These are phyloP conservation scores for Macquaria australasica DNA, from an alignment of 2,113 vertebrate species.

Conservation along the genomic window DNA sequence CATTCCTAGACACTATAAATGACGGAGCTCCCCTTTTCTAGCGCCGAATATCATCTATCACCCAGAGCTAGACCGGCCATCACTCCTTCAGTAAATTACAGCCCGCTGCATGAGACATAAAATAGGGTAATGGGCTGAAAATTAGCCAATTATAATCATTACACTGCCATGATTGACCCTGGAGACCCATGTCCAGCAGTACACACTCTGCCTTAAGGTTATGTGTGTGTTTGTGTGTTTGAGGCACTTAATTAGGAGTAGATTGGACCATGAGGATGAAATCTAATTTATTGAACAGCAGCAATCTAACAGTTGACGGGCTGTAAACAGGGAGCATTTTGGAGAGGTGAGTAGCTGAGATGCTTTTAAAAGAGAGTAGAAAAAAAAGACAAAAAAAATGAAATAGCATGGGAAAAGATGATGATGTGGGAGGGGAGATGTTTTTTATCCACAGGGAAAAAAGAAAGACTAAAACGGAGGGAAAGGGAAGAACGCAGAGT, in stretches of 20 bases:
- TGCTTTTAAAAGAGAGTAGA: not conserved
- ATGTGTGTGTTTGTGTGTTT: conserved; percentile 43
- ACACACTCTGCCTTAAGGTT: conserved; percentile 58
- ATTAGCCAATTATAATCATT: conserved; percentile 81
- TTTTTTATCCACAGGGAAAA: not conserved
- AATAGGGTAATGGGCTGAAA: conserved; percentile 80
- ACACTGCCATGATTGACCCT: conserved; percentile 78
- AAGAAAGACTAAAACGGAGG: not conserved
- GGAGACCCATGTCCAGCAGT: conserved; percentile 70
- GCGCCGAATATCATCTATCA: conserved; percentile 72
- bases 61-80: conserved; percentile 53
- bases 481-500: not conserved
- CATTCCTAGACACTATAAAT: conserved; percentile 75
- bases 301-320: conserved; percentile 36
- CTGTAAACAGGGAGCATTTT: conserved; percentile 46
- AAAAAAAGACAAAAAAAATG: not conserved
- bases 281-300: conserved; percentile 66
- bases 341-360: conserved; percentile 18
- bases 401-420: not conserved
- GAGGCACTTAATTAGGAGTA: conserved; percentile 68
- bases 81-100: conserved; percentile 77
- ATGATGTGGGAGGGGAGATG: not conserved
- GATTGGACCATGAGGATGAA: conserved; percentile 64
- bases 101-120: conserved; percentile 75
- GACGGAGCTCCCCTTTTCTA: conserved; percentile 42